A percentile compares a stretch with the other conserved stretches of the same genome.
phyloP scores from a whole-genome alignment of 2,113 vertebrate species.

The Pseudorectes ferrugineus region DNA sequence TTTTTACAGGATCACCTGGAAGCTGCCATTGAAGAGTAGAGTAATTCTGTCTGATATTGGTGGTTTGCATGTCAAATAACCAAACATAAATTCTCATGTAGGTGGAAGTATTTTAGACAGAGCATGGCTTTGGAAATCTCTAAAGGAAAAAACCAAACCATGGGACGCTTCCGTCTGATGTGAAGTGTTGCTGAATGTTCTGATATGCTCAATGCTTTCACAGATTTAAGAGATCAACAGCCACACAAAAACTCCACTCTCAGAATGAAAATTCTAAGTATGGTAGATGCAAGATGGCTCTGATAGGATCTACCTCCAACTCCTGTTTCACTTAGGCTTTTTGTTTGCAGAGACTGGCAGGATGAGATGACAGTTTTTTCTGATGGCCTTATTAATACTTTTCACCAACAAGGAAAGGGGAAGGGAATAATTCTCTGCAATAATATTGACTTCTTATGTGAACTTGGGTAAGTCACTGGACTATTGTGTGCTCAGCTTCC shows the following conservation, averaged over 20 bases:
- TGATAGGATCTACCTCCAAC: background rate
- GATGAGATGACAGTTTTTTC: background rate
- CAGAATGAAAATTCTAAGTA: background rate
- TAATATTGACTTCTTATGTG: conserved; percentile 1
- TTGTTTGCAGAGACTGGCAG: background rate
- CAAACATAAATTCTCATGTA: background rate
- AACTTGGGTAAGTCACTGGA: background rate
- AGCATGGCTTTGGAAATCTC: background rate
- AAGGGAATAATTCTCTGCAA: conserved; percentile 15
- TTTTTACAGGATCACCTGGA: background rate
- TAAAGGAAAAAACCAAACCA: background rate
- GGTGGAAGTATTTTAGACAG: background rate
- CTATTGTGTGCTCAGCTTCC: conserved; percentile 4
- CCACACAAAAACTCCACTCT: background rate
- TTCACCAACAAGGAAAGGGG: background rate
- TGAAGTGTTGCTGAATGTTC: background rate
- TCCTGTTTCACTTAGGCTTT: background rate
- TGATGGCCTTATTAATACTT: background rate
- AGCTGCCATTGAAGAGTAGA: background rate
- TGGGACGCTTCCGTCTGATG: background rate
- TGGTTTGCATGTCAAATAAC: background rate
- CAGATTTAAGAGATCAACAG: background rate
- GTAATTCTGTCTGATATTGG: background rate
- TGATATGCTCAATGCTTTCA: background rate
- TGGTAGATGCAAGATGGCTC: background rate